Conservation (phyloP, 2,888 invertebrate genomes). For the Hoplodrina ambigua region DNA sequence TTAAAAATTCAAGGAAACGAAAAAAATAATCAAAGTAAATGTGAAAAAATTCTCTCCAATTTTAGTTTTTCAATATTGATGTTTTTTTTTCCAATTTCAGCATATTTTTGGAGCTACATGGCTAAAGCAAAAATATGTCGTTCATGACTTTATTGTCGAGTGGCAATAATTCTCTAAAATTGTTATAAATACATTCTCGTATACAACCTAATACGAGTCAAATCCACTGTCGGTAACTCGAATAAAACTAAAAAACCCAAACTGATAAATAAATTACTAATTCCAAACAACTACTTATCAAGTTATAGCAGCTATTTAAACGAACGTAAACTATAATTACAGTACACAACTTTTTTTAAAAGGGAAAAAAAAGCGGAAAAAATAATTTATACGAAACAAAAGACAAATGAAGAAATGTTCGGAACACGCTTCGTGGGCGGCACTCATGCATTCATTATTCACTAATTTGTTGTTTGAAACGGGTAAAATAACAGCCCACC, state of each 20-base stretch:
- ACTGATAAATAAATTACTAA: constrained; percentile 58
- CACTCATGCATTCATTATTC: constrained; percentile 87
- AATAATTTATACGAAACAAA: constrained; percentile 72
- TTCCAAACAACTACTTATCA: constrained; percentile 63
- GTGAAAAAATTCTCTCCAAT: background rate
- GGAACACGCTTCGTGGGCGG: constrained; percentile 82
- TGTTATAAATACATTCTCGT: background rate
- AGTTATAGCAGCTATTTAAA: constrained; percentile 60
- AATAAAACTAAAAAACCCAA: constrained; percentile 17
- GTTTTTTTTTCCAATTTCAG: too few species aligned
- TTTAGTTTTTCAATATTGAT: too few species aligned
- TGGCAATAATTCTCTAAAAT: background rate
- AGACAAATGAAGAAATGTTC: constrained; percentile 87
- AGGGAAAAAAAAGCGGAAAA: constrained; percentile 69
- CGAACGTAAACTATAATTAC: constrained; percentile 82
- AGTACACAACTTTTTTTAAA: constrained; percentile 73
- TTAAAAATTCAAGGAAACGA: background rate
- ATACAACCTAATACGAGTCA: background rate
- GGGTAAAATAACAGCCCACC: constrained; percentile 86
- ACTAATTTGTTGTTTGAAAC: constrained; percentile 89
- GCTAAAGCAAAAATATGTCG: background rate
- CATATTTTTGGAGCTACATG: background rate
- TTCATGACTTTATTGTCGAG: background rate
- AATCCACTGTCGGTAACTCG: background rate
- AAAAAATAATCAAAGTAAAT: background rate